Evolutionary conservation across 2,888 invertebrate species (phyloP), one percentile per base, ranked within the genome.

Genomic region (Meliscaeva auricollis): DNA sequence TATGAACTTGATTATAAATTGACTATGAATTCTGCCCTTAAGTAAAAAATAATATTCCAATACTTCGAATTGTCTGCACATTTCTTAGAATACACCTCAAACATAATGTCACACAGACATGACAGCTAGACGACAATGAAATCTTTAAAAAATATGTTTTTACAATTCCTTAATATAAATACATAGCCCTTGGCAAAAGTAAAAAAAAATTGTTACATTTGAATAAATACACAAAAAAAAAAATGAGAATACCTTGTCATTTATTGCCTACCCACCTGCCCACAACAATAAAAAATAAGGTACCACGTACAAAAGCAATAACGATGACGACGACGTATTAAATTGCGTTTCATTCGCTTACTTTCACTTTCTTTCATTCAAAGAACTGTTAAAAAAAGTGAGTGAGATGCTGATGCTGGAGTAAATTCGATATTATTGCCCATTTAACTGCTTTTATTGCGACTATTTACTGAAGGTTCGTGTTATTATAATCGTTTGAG

Each of bases 301-400:
- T 54, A 54, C n/a, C 11, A 50, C 22, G 0, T 22, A 22, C 3
- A 52, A 8, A 3, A 26, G 0, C 9, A 6, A 26, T 4, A 26
- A 26, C 26, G 26, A 26, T 4, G 26, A 26, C 26, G 26, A 26
- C 26, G 26, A 22, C 8, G 30, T 54, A 32, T 54, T 15, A 15
- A 11, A 54, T 54, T 54, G 30, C 32, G 5, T 54, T 54, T 5
- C 9, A 1, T 32, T 52, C 3, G 30, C 15, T 54, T 32, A 54
- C 54, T 54, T 54, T 54, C 54, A 54, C 54, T 54, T 54, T 32
- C 54, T 54, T 30, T 54, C 32, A 1, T 15, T 15, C 15, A 13
- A 54, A 30, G 15, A 15, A 54, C 30, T 32, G 30, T 32, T 32
- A 3, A n/a, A n/a, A n/a, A n/a, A 44, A 0, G n/a, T 15, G n/a